A percentile compares a stretch with the other conserved stretches of the same genome.
Evolutionary conservation across 2,797 vertebrate species (phyloP).

Genomic region (Acipenser ruthenus): DNA sequence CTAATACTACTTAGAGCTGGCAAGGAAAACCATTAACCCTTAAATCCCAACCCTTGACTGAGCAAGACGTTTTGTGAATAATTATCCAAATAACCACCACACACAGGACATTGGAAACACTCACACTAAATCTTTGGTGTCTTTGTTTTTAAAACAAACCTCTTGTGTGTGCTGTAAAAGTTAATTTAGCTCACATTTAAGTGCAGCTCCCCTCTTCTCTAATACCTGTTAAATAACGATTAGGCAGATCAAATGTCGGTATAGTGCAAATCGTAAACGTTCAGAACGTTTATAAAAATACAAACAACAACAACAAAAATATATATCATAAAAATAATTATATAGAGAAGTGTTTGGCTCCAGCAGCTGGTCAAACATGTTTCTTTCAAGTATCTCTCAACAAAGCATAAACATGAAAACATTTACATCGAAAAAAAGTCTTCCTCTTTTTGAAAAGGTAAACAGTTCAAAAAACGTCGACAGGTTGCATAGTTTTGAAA

Average conservation of each 20-base stretch:
- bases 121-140: slow-evolving; percentile 80
- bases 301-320: slow-evolving; percentile 40
- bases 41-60: slow-evolving; percentile 46
- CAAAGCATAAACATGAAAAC: slow-evolving; percentile 58
- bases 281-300: slow-evolving; percentile 49
- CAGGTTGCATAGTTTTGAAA: slow-evolving; percentile 98
- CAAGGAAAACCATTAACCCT: slow-evolving; percentile 19
- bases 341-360: slow-evolving; percentile 96
- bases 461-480: slow-evolving; percentile 71
- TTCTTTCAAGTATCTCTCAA: slow-evolving; percentile 99
- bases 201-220: slow-evolving; percentile 73
- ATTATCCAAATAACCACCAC: slow-evolving; percentile 47
- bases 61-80: slow-evolving; percentile 33
- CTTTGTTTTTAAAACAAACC: slow-evolving; percentile 65
- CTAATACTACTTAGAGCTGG: not conserved
- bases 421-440: slow-evolving; percentile 64
- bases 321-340: slow-evolving; percentile 51
- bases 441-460: slow-evolving; percentile 69
- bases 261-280: slow-evolving; percentile 98
- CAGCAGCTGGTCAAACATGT: slow-evolving; percentile 94
- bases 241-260: slow-evolving; percentile 78
- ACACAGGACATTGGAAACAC: slow-evolving; percentile 35
- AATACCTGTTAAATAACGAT: slow-evolving; percentile 78
- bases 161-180: slow-evolving; percentile 66
- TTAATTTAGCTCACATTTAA: slow-evolving; percentile 73